These are phyloP conservation scores for Phenacoccus solenopsis DNA, from an alignment of 1,140 invertebrate genomes.

Conservation along the genomic window DNA sequence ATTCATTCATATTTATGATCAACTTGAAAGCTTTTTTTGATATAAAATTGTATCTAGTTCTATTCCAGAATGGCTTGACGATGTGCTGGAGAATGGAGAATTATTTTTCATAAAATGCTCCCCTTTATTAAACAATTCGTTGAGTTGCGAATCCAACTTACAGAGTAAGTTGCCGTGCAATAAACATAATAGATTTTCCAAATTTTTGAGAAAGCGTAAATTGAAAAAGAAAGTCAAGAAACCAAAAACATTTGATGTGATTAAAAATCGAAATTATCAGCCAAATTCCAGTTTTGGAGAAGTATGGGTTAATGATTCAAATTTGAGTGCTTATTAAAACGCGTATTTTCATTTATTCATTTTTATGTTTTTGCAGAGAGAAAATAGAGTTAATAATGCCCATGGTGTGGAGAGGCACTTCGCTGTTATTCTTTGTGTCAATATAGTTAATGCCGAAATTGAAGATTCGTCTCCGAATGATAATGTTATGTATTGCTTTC, in stretches of 20 bases:
- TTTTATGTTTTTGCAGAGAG: neutral
- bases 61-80: conserved; percentile 22
- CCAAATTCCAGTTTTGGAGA: neutral
- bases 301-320: neutral
- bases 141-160: conserved; percentile 5
- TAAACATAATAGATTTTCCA: neutral
- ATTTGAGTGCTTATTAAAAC: too few species aligned
- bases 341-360: neutral
- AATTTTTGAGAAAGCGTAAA: neutral
- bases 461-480: conserved; percentile 33
- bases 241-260: neutral
- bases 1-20: neutral
- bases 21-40: neutral
- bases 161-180: neutral
- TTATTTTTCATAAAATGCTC: conserved; percentile 22
- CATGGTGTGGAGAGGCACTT: neutral
- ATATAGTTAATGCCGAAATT: neutral
- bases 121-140: neutral
- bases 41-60: conserved; percentile 19
- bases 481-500: conserved; percentile 51
- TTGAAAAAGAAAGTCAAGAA: neutral
- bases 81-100: conserved; percentile 23
- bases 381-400: neutral
- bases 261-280: neutral
- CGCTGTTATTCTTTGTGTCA: neutral